These are phyloP conservation scores for Oreonectes daqikongensis DNA, from an alignment of 2,797 vertebrate genomes.

Conservation along the genomic window DNA sequence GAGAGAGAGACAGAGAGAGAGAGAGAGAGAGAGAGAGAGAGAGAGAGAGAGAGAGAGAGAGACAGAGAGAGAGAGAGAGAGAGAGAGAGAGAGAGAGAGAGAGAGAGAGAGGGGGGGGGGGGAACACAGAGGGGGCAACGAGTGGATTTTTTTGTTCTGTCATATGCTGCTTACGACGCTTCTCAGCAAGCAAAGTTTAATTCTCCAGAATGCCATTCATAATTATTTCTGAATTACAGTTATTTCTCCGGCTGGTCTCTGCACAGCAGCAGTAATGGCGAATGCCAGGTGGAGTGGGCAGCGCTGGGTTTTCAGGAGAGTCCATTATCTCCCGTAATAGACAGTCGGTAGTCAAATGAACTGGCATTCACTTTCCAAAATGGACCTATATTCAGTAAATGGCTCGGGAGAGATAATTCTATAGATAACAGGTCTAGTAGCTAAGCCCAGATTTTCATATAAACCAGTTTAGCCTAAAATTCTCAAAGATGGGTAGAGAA, in stretches of 20 bases:
- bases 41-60: no score
- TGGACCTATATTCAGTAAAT: constrained; percentile 33
- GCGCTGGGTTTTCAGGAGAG: constrained; percentile 33
- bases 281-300: constrained; percentile 42
- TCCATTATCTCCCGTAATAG: constrained; percentile 47
- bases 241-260: constrained; percentile 37
- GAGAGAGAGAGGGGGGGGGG: no score
- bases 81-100: not conserved
- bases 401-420: constrained; percentile 30
- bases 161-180: constrained; percentile 25
- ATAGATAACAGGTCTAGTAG: constrained; percentile 26
- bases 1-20: not conserved
- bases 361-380: constrained; percentile 37
- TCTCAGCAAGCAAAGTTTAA: constrained; percentile 36
- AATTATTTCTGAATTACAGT: constrained; percentile 49
- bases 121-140: constrained; percentile 8
- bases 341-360: constrained; percentile 32
- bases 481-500: not conserved
- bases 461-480: constrained; percentile 22
- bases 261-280: constrained; percentile 29
- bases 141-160: constrained; percentile 39
- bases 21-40: not conserved
- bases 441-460: constrained; percentile 29
- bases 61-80: not conserved
- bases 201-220: constrained; percentile 42